These are phyloP conservation scores for Cygnus buccinator DNA, from an alignment of 2,113 vertebrate genomes.

Conservation along the genomic window DNA sequence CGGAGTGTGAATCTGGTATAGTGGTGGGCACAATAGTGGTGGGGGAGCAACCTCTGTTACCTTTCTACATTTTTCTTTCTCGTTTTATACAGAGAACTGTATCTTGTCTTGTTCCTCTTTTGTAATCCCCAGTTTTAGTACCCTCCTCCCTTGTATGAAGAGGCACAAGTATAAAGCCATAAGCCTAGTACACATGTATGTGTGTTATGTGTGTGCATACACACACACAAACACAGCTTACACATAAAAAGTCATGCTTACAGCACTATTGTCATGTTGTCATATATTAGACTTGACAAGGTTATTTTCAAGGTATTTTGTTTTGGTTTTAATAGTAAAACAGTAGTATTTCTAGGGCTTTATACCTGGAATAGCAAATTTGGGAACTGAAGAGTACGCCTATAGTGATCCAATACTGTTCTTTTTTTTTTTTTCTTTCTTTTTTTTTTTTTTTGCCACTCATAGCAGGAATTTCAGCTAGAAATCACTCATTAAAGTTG, in stretches of 20 bases:
- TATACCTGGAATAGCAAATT: neutral
- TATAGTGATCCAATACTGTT: neutral
- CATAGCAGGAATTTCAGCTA: neutral
- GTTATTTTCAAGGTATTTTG: neutral
- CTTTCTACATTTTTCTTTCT: neutral
- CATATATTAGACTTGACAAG: neutral
- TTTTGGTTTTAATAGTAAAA: neutral
- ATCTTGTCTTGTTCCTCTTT: neutral
- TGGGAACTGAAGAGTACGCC: neutral
- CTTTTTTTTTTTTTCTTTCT: constrained; percentile 14
- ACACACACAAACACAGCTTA: neutral
- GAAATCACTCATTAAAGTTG: neutral
- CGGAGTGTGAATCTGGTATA: too few relatives aligned
- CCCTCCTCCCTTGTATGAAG: neutral
- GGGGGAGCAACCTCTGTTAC: neutral
- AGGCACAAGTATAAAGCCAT: neutral
- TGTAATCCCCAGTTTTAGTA: neutral
- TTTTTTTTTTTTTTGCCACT: neutral
- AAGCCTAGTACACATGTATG: neutral
- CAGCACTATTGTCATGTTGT: neutral
- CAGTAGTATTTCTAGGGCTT: neutral
- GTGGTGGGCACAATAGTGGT: neutral
- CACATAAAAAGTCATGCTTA: neutral
- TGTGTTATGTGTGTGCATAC: neutral
- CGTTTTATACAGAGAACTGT: neutral